Evolutionary conservation across 2,888 invertebrate species (phyloP).

Genomic region (Lutraria lutraria): DNA sequence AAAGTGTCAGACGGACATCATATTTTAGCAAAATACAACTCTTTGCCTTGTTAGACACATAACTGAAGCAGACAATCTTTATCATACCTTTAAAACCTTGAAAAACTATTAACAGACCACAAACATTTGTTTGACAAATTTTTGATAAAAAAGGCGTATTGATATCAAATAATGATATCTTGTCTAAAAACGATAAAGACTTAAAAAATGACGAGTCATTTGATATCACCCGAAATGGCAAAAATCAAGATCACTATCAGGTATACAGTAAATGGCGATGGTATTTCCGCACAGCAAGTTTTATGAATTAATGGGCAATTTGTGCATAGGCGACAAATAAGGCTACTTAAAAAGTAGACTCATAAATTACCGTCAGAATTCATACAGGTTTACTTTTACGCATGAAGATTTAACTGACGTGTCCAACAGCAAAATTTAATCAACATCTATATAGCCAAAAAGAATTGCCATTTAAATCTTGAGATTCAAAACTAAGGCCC

Average conservation of each 20-base stretch:
- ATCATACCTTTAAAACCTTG: neutral
- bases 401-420: neutral
- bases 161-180: neutral
- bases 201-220: constrained; percentile 3
- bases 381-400: neutral
- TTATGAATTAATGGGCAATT: neutral
- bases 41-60: neutral
- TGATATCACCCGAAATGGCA: neutral
- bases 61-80: neutral
- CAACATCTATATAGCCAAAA: neutral
- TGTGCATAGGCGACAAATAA: constrained; percentile 10
- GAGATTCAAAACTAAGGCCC: too few species aligned
- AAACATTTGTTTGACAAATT: constrained; percentile 2
- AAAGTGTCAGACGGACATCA: neutral
- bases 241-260: neutral
- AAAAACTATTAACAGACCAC: neutral
- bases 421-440: neutral
- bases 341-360: neutral
- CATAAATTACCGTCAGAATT: neutral
- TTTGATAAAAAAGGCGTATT: too few species aligned
- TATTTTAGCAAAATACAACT: neutral
- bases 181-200: neutral
- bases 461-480: too few species aligned
- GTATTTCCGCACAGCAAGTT: neutral
- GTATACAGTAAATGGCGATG: neutral